A percentile compares a stretch with the other conserved stretches of the same genome.
Evolutionary conservation across 1,140 invertebrate genomes (phyloP).

Genomic region (honey bee (Apis mellifera)): Amel_HAv3.1 CM009941.2:15171501-15172000

Average conservation of each 20-base stretch:
- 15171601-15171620: slow-evolving; percentile 61
- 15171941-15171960: slow-evolving; percentile 86
- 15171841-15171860: slow-evolving; percentile 86
- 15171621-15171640: slow-evolving; percentile 82
- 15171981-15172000: background rate
- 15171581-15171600: slow-evolving; percentile 28
- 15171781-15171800: slow-evolving; percentile 73
- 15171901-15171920: slow-evolving; percentile 88
- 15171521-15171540: slow-evolving; percentile 44
- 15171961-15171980: slow-evolving; percentile 86
- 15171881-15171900: slow-evolving; percentile 88
- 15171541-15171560: slow-evolving; percentile 52
- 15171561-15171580: slow-evolving; percentile 49
- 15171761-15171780: slow-evolving; percentile 77
- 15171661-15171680: slow-evolving; percentile 79
- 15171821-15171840: slow-evolving; percentile 89
- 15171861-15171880: slow-evolving; percentile 83
- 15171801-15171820: slow-evolving; percentile 81
- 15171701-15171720: slow-evolving; percentile 82
- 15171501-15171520: background rate
- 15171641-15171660: slow-evolving; percentile 78
- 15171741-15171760: slow-evolving; percentile 77
- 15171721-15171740: slow-evolving; percentile 80
- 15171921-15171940: slow-evolving; percentile 82
- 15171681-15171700: slow-evolving; percentile 60